Evolutionary conservation across 2,797 vertebrate species (phyloP).

Genomic region (Bucorvus abyssinicus): DNA sequence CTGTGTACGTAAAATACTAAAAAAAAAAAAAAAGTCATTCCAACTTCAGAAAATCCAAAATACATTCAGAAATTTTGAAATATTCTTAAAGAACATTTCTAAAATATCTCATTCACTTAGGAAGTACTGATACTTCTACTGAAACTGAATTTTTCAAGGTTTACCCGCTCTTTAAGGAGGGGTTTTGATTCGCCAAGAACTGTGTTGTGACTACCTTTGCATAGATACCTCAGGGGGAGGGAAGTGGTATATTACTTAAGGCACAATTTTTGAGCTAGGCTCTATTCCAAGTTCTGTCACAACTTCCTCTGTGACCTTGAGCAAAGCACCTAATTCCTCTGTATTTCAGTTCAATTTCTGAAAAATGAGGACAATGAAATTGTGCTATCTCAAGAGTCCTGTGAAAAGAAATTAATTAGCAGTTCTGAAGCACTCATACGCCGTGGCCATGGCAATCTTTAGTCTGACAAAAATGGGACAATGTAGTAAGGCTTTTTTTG

Average conservation of each 20-base stretch:
- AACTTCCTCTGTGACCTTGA: slow-evolving; percentile 56
- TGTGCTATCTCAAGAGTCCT: slow-evolving; percentile 33
- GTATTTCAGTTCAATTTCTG: slow-evolving; percentile 42
- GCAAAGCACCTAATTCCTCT: slow-evolving; percentile 5
- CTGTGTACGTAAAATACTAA: background rate
- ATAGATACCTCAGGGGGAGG: slow-evolving; percentile 17
- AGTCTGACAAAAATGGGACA: slow-evolving; percentile 43
- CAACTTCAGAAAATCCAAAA: background rate
- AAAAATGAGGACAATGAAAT: slow-evolving; percentile 59
- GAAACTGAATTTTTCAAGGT: background rate
- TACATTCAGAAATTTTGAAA: background rate
- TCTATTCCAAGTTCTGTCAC: slow-evolving; percentile 24
- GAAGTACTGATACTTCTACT: background rate
- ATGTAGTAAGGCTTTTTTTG: background rate
- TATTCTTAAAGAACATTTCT: background rate
- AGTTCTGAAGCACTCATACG: slow-evolving; percentile 13
- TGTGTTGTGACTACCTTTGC: slow-evolving; percentile 41
- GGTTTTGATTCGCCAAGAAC: slow-evolving; percentile 29
- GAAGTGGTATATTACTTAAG: slow-evolving; percentile 55
- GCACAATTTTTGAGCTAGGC: slow-evolving; percentile 27
- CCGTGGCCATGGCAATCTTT: slow-evolving; percentile 8
- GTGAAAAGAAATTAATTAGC: slow-evolving; percentile 63
- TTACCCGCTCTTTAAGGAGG: background rate
- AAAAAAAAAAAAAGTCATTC: background rate
- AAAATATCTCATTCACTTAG: background rate